Conservation (phyloP, 1,140 invertebrate species). For the Akabosia matsudoensis region DNA sequence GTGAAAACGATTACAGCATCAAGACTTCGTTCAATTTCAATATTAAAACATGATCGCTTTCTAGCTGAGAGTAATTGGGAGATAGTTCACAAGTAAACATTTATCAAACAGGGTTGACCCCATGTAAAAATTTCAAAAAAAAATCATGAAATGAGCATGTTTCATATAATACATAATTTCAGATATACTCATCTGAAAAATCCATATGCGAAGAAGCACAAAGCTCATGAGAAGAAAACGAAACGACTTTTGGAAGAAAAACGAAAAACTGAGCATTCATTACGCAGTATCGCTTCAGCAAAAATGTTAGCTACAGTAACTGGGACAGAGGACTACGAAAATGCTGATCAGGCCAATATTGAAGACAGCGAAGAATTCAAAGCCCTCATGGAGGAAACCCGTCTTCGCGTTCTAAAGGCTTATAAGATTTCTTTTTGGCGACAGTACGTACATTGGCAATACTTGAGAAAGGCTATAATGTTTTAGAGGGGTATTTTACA, state of each 20-base stretch:
- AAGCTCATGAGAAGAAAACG: slow-evolving; percentile 7
- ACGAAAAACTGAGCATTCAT: background rate
- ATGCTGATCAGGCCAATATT: background rate
- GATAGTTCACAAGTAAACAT: slow-evolving; percentile 39
- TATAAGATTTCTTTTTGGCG: slow-evolving; percentile 7
- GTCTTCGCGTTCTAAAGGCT: slow-evolving; percentile 2
- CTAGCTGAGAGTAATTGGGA: slow-evolving; percentile 45
- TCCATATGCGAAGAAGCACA: slow-evolving; percentile 15
- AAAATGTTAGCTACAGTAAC: too few relatives aligned
- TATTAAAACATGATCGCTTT: slow-evolving; percentile 36
- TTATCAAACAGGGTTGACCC: too few relatives aligned
- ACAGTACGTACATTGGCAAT: background rate
- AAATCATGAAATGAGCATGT: background rate
- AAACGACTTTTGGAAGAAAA: background rate
- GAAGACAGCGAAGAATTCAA: slow-evolving; percentile 16
- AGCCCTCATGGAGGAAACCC: slow-evolving; percentile 6
- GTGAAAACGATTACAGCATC: slow-evolving; percentile 48
- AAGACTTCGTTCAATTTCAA: slow-evolving; percentile 31
- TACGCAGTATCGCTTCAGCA: background rate
- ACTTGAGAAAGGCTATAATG: too few relatives aligned
- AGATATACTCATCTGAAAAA: slow-evolving; percentile 15
- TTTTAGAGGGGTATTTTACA: too few relatives aligned
- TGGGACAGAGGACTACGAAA: background rate
- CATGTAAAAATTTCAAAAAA: too few relatives aligned
- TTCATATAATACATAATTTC: background rate